Conservation (phyloP, 1,140 invertebrate species). For the Eupeodes corollae region DNA sequence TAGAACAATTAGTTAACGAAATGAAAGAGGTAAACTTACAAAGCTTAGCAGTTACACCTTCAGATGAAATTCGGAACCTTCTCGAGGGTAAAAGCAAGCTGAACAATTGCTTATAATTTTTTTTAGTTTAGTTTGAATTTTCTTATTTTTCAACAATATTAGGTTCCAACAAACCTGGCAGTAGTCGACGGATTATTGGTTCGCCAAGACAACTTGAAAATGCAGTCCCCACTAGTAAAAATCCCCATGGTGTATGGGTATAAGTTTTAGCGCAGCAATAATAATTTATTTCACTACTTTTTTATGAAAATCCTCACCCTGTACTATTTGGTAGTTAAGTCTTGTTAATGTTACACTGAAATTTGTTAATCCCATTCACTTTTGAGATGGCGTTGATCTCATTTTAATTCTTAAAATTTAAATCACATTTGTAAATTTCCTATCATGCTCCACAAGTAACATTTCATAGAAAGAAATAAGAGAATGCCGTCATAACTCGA, state of each 20-base stretch:
- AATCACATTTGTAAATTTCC: too few species aligned
- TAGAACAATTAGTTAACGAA: constrained; percentile 71
- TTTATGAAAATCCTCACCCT: too few species aligned
- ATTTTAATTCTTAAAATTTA: too few species aligned
- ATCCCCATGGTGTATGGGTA: constrained; percentile 93
- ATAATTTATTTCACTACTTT: too few species aligned
- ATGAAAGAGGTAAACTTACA: constrained; percentile 88
- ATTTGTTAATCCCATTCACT: too few species aligned
- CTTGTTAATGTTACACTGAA: too few species aligned
- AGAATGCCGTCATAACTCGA: too few species aligned
- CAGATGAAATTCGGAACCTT: constrained; percentile 68
- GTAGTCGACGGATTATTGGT: constrained; percentile 78
- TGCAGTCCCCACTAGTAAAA: constrained; percentile 86
- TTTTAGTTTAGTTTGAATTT: constrained; percentile 9
- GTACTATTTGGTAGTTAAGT: too few species aligned
- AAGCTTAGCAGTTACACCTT: constrained; percentile 69
- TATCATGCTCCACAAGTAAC: too few species aligned
- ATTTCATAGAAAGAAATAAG: too few species aligned
- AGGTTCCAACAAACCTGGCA: constrained; percentile 74
- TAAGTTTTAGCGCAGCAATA: constrained; percentile 40
- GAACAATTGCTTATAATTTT: constrained; percentile 4
- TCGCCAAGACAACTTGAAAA: constrained; percentile 83
- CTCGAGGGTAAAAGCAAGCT: constrained; percentile 49
- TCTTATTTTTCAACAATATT: constrained; percentile 8
- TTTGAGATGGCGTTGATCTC: too few species aligned